phyloP scores from a whole-genome alignment of 2,797 vertebrate genomes.

The Acanthopagrus latus region DNA sequence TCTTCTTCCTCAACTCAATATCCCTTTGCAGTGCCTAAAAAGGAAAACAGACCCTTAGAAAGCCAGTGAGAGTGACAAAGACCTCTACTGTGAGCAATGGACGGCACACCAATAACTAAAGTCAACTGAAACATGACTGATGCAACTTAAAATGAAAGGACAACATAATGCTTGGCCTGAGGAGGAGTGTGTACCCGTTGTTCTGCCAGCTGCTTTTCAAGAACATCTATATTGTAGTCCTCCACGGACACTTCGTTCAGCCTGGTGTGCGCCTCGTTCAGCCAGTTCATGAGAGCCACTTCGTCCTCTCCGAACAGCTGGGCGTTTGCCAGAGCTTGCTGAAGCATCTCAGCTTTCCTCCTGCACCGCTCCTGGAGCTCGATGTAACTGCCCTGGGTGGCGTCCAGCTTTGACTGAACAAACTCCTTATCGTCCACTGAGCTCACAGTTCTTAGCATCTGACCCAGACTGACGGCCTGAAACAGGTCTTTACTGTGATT shows the following conservation, averaged over 20 bases:
- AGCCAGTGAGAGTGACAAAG: constrained; percentile 8
- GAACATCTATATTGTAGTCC: constrained; percentile 88
- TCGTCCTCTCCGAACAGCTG: constrained; percentile 97
- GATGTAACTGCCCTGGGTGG: constrained; percentile 90
- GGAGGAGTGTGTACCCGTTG: constrained; percentile 91
- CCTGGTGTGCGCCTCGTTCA: constrained; percentile 90
- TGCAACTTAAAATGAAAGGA: constrained; percentile 76
- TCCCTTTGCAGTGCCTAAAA: constrained; percentile 92
- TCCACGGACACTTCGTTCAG: constrained; percentile 90
- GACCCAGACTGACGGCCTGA: constrained; percentile 93
- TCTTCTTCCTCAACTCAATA: constrained; percentile 91
- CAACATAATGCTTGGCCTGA: constrained; percentile 71
- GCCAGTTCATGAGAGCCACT: constrained; percentile 98
- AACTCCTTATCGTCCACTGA: constrained; percentile 95
- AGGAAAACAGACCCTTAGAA: constrained; percentile 28
- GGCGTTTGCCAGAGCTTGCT: constrained; percentile 95
- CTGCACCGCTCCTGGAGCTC: constrained; percentile 94
- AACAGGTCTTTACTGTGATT: constrained; percentile 92
- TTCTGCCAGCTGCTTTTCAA: constrained; percentile 91
- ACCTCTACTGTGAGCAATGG: neutral
- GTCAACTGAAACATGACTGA: constrained; percentile 62
- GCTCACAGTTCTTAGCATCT: constrained; percentile 92
- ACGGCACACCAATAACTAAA: constrained; percentile 36
- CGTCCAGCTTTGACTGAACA: constrained; percentile 94
- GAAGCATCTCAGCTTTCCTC: constrained; percentile 93